These are phyloP conservation scores for Uloborus plumipes DNA, from an alignment of 2,888 invertebrate species.

Conservation along the genomic window DNA sequence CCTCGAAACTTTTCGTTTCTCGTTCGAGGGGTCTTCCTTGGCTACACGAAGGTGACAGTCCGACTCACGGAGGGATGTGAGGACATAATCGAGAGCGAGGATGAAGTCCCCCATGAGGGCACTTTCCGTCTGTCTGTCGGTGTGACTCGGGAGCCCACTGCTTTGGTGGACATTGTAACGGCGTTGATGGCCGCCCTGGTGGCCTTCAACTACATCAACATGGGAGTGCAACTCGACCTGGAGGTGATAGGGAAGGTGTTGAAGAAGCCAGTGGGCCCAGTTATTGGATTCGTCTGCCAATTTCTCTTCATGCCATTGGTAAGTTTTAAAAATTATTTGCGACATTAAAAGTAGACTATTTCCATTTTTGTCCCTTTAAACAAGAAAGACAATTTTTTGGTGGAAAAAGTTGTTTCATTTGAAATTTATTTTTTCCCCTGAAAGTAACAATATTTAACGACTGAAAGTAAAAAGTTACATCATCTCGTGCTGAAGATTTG, in stretches of 20 bases:
- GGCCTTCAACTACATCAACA: conserved; percentile 71
- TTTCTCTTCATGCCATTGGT: conserved; percentile 75
- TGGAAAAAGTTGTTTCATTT: no score
- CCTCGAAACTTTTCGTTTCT: conserved; percentile 71
- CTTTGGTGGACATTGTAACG: conserved; percentile 69
- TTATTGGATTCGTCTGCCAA: conserved; percentile 74
- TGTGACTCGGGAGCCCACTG: conserved; percentile 44
- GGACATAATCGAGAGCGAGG: background rate
- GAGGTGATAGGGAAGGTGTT: conserved; percentile 71
- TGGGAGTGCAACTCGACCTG: conserved; percentile 73
- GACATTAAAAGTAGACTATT: no score
- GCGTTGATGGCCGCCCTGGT: conserved; percentile 70
- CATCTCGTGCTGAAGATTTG: no score
- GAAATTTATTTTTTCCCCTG: no score
- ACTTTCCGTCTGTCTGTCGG: conserved; percentile 48
- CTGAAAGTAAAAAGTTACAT: no score
- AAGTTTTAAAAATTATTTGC: conserved; percentile 67
- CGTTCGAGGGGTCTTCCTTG: conserved; percentile 57
- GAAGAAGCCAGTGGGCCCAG: conserved; percentile 73
- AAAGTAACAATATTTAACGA: no score
- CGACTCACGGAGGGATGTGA: conserved; percentile 14
- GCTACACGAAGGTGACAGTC: conserved; percentile 54
- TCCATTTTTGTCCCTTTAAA: no score
- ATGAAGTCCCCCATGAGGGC: background rate
- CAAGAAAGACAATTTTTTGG: no score